Evolutionary conservation across 2,888 invertebrate species (phyloP).

Genomic region (Melolontha melolontha): DNA sequence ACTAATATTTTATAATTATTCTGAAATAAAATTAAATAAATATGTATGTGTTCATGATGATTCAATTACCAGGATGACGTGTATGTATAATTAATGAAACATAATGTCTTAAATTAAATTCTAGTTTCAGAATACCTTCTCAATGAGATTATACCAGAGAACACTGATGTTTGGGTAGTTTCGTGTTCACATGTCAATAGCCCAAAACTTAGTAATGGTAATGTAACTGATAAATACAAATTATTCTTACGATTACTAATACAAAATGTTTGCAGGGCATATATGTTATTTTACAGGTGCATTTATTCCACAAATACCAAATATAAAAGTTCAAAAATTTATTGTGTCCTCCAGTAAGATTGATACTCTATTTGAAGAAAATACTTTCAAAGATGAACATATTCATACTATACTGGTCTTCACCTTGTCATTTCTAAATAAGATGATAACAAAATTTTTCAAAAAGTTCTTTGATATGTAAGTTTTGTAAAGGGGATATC

Average conservation of each 20-base stretch:
- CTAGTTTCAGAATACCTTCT: conserved; percentile 35
- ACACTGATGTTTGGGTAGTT: conserved; percentile 34
- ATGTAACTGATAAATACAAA: not conserved
- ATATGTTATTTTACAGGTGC: conserved; percentile 43
- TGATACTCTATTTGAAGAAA: conserved; percentile 15
- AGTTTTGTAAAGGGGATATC: no score
- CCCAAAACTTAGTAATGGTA: not conserved
- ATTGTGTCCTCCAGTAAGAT: not conserved
- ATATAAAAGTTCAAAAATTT: conserved; percentile 47
- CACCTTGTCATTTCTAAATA: not conserved
- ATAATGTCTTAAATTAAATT: conserved; percentile 5
- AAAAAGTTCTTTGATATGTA: conserved; percentile 17
- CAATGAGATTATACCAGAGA: conserved; percentile 18
- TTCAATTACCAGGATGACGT: conserved; percentile 35
- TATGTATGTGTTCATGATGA: conserved; percentile 55
- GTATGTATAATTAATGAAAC: conserved; percentile 20
- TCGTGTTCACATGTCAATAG: conserved; percentile 26
- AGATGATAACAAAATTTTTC: conserved; percentile 1
- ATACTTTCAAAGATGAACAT: conserved; percentile 15
- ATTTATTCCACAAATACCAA: conserved; percentile 57
- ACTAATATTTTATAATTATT: conserved; percentile 54
- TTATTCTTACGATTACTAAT: not conserved
- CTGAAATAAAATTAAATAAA: conserved; percentile 52
- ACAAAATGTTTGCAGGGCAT: not conserved
- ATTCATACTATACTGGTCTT: conserved; percentile 30